These are phyloP conservation scores for Cirrhinus molitorella DNA, from an alignment of 2,797 vertebrate species.

Conservation along the genomic window DNA sequence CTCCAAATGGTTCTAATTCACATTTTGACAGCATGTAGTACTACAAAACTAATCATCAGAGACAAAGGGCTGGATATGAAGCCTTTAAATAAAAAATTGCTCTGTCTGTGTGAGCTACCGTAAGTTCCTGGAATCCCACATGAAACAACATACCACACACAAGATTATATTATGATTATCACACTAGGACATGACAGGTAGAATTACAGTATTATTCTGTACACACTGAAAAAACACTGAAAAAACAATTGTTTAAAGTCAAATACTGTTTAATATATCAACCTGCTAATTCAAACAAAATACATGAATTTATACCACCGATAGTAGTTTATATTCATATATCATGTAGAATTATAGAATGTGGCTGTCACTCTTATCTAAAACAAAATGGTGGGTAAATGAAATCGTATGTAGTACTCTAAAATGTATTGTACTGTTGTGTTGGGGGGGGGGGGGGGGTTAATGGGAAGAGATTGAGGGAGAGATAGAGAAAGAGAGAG, in stretches of 20 bases:
- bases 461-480: slow-evolving; percentile 1
- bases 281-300: not conserved
- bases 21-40: not conserved
- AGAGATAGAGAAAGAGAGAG: not conserved
- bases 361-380: not conserved
- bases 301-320: not conserved
- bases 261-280: not conserved
- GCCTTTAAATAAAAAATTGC: not conserved
- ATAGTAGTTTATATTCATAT: not conserved
- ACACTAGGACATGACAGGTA: not conserved
- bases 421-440: not conserved
- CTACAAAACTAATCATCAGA: not conserved
- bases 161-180: slow-evolving; percentile 1
- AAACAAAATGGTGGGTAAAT: not conserved
- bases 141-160: not conserved
- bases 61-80: not conserved
- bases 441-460: not conserved
- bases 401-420: not conserved
- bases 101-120: not conserved
- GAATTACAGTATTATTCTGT: not conserved
- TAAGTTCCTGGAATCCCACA: not conserved
- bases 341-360: not conserved
- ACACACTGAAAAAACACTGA: not conserved
- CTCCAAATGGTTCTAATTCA: not conserved
- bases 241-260: not conserved